Conservation (phyloP, 1,140 invertebrate species). For the Schlechtendalia chinensis region DNA sequence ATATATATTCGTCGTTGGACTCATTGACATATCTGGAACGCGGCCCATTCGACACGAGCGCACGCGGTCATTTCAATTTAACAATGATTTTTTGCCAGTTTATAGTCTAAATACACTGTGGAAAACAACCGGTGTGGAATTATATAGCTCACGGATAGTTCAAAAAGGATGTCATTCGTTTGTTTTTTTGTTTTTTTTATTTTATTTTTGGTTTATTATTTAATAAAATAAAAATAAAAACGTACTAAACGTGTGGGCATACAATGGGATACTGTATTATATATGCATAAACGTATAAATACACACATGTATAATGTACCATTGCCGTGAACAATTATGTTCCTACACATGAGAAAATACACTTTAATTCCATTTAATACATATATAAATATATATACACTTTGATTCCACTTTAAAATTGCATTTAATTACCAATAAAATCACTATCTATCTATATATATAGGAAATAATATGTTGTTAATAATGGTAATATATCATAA, state of each 20-base stretch:
- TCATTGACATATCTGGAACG: neutral
- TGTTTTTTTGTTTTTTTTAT: no score
- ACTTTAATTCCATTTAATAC: neutral
- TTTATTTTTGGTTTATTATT: neutral
- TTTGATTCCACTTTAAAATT: neutral
- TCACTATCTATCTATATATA: neutral
- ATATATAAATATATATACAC: neutral
- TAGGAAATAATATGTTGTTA: neutral
- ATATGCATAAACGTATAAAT: neutral
- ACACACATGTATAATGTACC: no score
- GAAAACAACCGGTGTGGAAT: slow-evolving; percentile 15
- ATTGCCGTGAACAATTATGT: neutral
- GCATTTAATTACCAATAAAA: neutral
- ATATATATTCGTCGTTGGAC: slow-evolving; percentile 5
- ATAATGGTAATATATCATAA: no score
- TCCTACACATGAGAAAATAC: neutral
- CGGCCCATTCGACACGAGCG: neutral
- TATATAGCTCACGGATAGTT: neutral
- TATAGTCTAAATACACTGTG: neutral
- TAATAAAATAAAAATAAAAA: neutral
- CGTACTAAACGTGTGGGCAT: neutral
- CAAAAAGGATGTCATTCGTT: neutral
- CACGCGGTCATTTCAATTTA: neutral
- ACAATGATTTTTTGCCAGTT: slow-evolving; percentile 1
- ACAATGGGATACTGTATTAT: neutral